phyloP scores from a whole-genome alignment of 1,140 invertebrate genomes.

The Tribolium madens region DNA sequence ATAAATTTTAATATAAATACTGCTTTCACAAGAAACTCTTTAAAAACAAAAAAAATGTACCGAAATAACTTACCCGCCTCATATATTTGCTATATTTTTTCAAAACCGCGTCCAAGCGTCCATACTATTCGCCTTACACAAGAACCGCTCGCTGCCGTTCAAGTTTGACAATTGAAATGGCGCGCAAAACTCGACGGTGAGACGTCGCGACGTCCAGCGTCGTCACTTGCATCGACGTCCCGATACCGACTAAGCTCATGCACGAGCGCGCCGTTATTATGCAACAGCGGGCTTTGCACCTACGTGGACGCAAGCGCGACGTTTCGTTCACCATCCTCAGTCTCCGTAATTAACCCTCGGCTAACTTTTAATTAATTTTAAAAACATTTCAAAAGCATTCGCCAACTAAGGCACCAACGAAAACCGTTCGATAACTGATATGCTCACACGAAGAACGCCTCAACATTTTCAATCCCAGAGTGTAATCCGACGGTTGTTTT shows the following conservation, averaged over 20 bases:
- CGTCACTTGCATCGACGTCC: background rate
- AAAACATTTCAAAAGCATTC: conserved; percentile 42
- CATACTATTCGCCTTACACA: background rate
- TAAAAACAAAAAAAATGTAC: background rate
- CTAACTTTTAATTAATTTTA: conserved; percentile 44
- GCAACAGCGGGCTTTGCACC: conserved; percentile 32
- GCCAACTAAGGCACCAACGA: background rate
- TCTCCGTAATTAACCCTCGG: background rate
- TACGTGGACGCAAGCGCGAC: background rate
- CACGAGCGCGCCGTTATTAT: conserved; percentile 38
- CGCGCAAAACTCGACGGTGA: conserved; percentile 7
- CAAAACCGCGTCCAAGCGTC: background rate
- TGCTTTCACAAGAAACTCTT: background rate
- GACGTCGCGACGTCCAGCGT: conserved; percentile 36
- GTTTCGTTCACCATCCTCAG: conserved; percentile 5
- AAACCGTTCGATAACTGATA: conserved; percentile 41
- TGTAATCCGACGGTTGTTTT: conserved; percentile 59
- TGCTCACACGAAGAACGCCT: conserved; percentile 53
- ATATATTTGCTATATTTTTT: background rate
- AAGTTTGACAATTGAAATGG: background rate
- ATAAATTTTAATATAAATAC: background rate
- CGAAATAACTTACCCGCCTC: conserved; percentile 9
- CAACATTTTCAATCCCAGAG: conserved; percentile 56
- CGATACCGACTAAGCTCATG: conserved; percentile 26
- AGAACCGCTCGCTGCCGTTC: background rate